Conservation (phyloP, 2,113 vertebrate species). For the Apus apus region DNA sequence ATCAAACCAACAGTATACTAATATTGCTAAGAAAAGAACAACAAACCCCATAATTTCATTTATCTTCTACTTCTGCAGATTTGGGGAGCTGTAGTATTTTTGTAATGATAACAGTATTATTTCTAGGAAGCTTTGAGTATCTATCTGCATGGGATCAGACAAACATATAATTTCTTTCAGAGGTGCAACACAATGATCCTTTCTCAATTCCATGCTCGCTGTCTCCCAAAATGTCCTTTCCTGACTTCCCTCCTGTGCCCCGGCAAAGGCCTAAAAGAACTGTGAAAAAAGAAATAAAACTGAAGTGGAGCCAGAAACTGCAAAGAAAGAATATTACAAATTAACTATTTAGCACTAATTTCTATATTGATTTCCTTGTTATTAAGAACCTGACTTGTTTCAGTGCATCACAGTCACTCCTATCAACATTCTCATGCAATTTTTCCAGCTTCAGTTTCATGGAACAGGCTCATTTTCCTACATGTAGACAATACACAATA, state of each 20-base stretch:
- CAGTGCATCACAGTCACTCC: not conserved
- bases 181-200: not conserved
- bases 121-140: not conserved
- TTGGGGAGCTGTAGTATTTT: not conserved
- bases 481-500: not conserved
- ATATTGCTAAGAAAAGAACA: not conserved
- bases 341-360: not conserved
- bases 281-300: not conserved
- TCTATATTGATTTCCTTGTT: not conserved
- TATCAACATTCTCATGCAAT: not conserved
- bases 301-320: not conserved
- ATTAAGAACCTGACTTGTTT: not conserved
- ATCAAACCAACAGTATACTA: not conserved
- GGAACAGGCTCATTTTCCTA: not conserved
- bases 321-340: not conserved
- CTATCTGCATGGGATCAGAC: not conserved
- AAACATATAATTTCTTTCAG: not conserved
- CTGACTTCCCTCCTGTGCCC: not conserved
- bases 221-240: not conserved
- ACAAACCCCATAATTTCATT: accelerated
- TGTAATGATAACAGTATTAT: not conserved
- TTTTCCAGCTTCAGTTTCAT: not conserved
- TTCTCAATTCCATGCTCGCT: not conserved
- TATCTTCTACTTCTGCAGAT: not conserved
- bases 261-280: not conserved